phyloP scores from a whole-genome alignment of 2,113 vertebrate genomes.

The Mugil cephalus region DNA sequence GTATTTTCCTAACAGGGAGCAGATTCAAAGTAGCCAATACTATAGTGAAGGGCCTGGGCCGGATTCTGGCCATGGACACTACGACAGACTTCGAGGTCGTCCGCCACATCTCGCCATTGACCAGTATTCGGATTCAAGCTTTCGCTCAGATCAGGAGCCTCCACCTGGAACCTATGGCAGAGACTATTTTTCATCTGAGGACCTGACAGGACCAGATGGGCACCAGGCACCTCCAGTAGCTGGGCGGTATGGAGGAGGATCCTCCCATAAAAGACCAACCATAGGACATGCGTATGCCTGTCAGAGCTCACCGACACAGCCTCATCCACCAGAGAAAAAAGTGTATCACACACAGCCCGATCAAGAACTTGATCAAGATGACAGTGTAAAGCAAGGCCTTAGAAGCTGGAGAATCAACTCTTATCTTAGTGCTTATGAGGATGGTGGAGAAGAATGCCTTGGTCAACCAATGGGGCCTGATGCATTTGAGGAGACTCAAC shows the following conservation, averaged over 20 bases:
- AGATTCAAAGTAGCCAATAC: slow-evolving; percentile 55
- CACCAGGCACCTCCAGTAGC: slow-evolving; percentile 80
- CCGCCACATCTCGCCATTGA: slow-evolving; percentile 85
- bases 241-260: slow-evolving; percentile 81
- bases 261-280: slow-evolving; percentile 84
- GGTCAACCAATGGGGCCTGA: slow-evolving; percentile 85
- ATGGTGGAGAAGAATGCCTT: slow-evolving; percentile 87
- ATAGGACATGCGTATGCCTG: slow-evolving; percentile 92
- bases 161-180: slow-evolving; percentile 80
- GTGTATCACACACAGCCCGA: slow-evolving; percentile 58
- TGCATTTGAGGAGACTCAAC: slow-evolving; percentile 84
- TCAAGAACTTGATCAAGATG: slow-evolving; percentile 82
- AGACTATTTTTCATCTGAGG: slow-evolving; percentile 90
- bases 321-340: slow-evolving; percentile 80
- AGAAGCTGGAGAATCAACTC: slow-evolving; percentile 94
- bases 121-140: slow-evolving; percentile 87
- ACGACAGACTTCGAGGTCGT: slow-evolving; percentile 86
- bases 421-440: slow-evolving; percentile 90
- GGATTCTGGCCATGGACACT: slow-evolving; percentile 80
- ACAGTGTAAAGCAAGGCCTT: slow-evolving; percentile 84
- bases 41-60: slow-evolving; percentile 72
- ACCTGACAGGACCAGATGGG: slow-evolving; percentile 87
- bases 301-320: slow-evolving; percentile 89
- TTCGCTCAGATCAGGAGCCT: slow-evolving; percentile 84
- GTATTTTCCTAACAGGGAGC: slow-evolving; percentile 68